A percentile compares a stretch with the other conserved stretches of the same genome.
These are phyloP conservation scores for Heliothis peltigera DNA, from an alignment of 2,888 invertebrate species.

Conservation along the genomic window DNA sequence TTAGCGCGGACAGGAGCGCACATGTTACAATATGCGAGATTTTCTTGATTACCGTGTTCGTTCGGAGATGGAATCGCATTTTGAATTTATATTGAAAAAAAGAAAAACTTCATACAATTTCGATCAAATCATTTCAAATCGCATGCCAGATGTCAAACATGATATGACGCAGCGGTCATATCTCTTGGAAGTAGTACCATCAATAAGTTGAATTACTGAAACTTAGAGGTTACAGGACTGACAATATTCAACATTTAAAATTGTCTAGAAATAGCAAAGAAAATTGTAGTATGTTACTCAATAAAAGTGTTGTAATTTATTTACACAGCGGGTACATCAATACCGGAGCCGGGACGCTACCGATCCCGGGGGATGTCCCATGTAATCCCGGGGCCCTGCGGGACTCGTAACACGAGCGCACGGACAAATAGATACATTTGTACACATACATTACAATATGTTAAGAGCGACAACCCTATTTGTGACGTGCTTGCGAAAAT, in stretches of 20 bases:
- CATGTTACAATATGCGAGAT: slow-evolving; percentile 71
- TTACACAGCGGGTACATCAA: slow-evolving; percentile 30
- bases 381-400: slow-evolving; percentile 71
- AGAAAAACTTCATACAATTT: too few species aligned
- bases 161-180: too few species aligned
- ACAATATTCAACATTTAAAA: too few species aligned
- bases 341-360: slow-evolving; percentile 62
- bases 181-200: too few species aligned
- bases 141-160: too few species aligned
- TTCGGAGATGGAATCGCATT: slow-evolving; percentile 9
- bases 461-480: slow-evolving; percentile 57
- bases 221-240: too few species aligned
- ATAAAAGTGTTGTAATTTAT: slow-evolving; percentile 47
- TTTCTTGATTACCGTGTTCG: slow-evolving; percentile 57
- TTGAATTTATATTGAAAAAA: not conserved
- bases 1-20: slow-evolving; percentile 66
- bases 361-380: slow-evolving; percentile 57
- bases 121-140: too few species aligned
- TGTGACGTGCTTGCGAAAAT: slow-evolving; percentile 26
- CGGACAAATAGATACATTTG: slow-evolving; percentile 83
- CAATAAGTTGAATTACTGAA: too few species aligned
- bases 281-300: slow-evolving; percentile 6
- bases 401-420: slow-evolving; percentile 79
- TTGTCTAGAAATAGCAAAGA: not conserved
- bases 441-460: slow-evolving; percentile 77